Base-by-base conservation (phyloP, 2,113 vertebrate genomes). In the Aspidoscelis tigris region DNA sequence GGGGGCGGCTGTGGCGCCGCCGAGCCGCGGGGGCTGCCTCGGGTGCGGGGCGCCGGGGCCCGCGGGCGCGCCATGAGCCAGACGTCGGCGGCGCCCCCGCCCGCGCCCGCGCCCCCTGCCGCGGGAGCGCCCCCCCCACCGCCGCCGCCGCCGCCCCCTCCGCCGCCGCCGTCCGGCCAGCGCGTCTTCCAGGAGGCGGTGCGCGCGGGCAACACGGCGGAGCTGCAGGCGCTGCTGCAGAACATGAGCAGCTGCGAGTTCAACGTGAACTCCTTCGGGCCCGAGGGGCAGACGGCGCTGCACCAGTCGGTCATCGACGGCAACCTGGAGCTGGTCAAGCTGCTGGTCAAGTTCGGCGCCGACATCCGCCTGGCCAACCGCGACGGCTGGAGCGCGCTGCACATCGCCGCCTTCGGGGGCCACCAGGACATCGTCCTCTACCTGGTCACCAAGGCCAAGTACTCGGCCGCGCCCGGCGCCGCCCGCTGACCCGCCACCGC, bases 351-450 rank as follows among this genome's bases (percentile, higher is more conserved):
- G 94, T 99, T 99, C 93, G 98, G 98, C 71, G 98, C 98, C 55
- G 98, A 99, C 88, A 98, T 98, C 89, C 97, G 98, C 84, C 95
- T 99, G 94, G 98, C 98, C 86, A 99, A 99, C 96, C 95, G 98
- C 87, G 98, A 99, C 92, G 98, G 98, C 86, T 99, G 98, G 98
- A 99, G 98, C 95, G 98, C 98, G 44, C 96, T 99, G 95, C 98
- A 99, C 96, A 99, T 99, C 93, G 98, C 98, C 79, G 98, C 98
- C 80, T 99, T 99, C 93, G 98, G 98, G 81, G 98, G 98, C 93
- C 98, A 98, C 95, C 98, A 99, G 93, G 98, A 99, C 97, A 99
- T 99, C 96, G 98, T 98, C 88, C 96, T 99, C 94, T 99, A 99
- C 97, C 98, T 99, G 96, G 98, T 99, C 97, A 98, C 98, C 95